Conservation (phyloP, 2,797 vertebrate genomes). For the Podarcis siculus region DNA sequence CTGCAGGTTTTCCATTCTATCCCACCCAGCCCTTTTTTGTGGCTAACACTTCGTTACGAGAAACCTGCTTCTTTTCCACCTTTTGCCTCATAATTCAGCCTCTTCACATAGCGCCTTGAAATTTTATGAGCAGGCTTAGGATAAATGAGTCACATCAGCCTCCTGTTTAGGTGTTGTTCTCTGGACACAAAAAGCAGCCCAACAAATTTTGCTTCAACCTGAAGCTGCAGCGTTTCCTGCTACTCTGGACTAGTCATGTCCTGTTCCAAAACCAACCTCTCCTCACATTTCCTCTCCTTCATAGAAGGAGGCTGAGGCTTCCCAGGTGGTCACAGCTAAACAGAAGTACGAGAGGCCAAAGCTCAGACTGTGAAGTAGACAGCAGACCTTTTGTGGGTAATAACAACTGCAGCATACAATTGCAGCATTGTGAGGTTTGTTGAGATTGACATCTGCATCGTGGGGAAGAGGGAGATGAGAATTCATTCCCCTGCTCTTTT, state of each 20-base stretch:
- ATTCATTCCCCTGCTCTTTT: neutral
- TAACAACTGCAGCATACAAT: neutral
- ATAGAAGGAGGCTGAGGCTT: conserved; percentile 28
- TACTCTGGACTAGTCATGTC: conserved; percentile 25
- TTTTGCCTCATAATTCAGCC: conserved; percentile 70
- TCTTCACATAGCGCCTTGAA: conserved; percentile 58
- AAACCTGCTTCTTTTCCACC: conserved; percentile 52
- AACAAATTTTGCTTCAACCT: conserved; percentile 37
- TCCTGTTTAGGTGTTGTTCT: conserved; percentile 56
- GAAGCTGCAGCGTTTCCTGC: conserved; percentile 41
- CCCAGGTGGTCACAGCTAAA: conserved; percentile 46
- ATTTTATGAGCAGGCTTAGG: conserved; percentile 64
- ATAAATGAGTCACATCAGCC: conserved; percentile 69
- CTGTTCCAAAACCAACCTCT: conserved; percentile 57
- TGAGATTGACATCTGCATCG: conserved; percentile 1
- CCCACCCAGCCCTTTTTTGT: conserved; percentile 46
- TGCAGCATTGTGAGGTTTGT: neutral
- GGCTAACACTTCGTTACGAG: conserved; percentile 71
- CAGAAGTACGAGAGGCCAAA: conserved; percentile 23
- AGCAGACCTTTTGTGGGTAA: conserved; percentile 1
- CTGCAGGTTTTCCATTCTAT: conserved; percentile 54
- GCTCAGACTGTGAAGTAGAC: conserved; percentile 36
- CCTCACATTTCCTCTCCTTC: conserved; percentile 37
- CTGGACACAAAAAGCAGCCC: conserved; percentile 32
- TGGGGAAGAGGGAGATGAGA: neutral